A percentile compares a stretch with the other conserved stretches of the same genome.
Conservation (phyloP, 2,113 vertebrate species). For the Halcyon senegalensis region DNA sequence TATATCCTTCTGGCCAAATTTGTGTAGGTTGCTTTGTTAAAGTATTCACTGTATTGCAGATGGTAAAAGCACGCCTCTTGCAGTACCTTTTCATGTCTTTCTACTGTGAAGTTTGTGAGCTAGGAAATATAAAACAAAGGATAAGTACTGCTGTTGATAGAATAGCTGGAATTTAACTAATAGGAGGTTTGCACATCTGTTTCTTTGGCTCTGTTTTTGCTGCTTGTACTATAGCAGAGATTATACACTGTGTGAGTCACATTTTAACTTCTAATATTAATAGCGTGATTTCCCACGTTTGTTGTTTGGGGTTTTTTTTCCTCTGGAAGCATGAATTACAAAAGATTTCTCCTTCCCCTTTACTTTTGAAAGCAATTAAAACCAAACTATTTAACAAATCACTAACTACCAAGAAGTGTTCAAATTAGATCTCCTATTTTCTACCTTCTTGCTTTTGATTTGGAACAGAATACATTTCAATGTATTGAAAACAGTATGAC, state of each 20-base stretch:
- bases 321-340: conserved; percentile 1
- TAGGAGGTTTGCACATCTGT: conserved; percentile 61
- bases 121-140: neutral
- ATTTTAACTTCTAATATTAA: conserved; percentile 52
- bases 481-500: neutral
- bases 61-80: neutral
- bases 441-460: neutral
- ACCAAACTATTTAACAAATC: conserved; percentile 30
- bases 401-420: conserved; percentile 14
- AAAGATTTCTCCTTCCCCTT: conserved; percentile 14
- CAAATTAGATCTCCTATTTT: conserved; percentile 28
- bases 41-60: neutral
- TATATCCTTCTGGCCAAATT: neutral
- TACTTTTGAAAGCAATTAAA: conserved; percentile 42
- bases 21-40: neutral
- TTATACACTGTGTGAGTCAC: conserved; percentile 26
- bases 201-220: conserved; percentile 36
- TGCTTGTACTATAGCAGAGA: neutral
- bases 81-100: neutral
- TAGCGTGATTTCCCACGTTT: conserved; percentile 7
- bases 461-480: neutral
- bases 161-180: conserved; percentile 11
- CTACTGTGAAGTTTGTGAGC: neutral
- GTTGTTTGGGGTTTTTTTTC: neutral
- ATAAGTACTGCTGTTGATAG: neutral